phyloP scores from a whole-genome alignment of 2,888 invertebrate species.

The Tetragonisca angustula region DNA sequence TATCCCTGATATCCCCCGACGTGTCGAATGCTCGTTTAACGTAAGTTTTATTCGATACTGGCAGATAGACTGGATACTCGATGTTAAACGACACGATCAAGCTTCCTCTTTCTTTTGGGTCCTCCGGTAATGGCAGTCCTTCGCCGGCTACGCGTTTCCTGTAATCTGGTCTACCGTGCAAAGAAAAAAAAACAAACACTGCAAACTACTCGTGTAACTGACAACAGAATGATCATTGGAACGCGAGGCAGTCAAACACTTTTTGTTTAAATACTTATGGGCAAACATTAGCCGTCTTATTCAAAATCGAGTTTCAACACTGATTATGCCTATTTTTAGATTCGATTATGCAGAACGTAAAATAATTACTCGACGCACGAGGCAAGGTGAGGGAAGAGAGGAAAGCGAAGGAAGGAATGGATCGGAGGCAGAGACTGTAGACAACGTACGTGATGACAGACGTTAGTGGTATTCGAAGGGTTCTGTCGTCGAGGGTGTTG shows the following conservation, averaged over 20 bases:
- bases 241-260: no score
- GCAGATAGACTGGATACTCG: conserved; percentile 86
- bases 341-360: not conserved
- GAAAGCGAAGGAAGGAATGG: not conserved
- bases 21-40: conserved; percentile 76
- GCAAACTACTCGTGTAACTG: not conserved
- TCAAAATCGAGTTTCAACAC: not conserved
- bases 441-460: conserved; percentile 87
- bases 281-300: not conserved
- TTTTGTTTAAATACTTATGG: not conserved
- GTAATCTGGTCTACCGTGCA: conserved; percentile 86
- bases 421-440: not conserved
- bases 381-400: not conserved
- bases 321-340: not conserved
- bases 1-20: conserved; percentile 53
- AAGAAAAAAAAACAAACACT: not conserved
- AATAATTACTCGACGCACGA: not conserved
- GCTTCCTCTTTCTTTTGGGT: conserved; percentile 88
- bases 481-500: conserved; percentile 89
- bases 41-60: conserved; percentile 83
- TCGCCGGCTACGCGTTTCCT: conserved; percentile 89
- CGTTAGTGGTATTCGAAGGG: conserved; percentile 88
- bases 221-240: not conserved
- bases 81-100: conserved; percentile 89
- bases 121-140: conserved; percentile 89